These are phyloP conservation scores for Zeugodacus cucurbitae DNA, from an alignment of 1,140 invertebrate genomes.

Conservation along the genomic window DNA sequence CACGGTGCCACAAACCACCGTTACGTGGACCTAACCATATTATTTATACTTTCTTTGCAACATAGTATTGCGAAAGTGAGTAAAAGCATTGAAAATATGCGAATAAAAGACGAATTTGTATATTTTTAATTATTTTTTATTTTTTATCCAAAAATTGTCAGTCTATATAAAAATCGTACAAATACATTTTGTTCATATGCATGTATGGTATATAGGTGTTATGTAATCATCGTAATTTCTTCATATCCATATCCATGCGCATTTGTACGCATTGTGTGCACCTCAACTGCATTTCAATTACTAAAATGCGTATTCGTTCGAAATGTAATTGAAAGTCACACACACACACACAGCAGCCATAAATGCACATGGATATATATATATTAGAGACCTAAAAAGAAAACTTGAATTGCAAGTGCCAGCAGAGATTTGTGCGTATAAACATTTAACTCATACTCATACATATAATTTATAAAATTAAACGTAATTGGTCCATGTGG, in stretches of 20 bases:
- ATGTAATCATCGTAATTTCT: conserved; percentile 26
- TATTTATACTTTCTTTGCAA: too few relatives aligned
- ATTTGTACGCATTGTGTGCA: not conserved
- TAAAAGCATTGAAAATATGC: too few relatives aligned
- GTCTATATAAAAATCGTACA: conserved; percentile 53
- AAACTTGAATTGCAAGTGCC: conserved; percentile 24
- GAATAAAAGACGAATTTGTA: not conserved
- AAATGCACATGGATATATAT: conserved; percentile 6
- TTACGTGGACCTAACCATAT: too few relatives aligned
- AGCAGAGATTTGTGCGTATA: not conserved
- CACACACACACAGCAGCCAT: not conserved
- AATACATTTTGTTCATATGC: conserved; percentile 18
- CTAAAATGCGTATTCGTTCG: not conserved
- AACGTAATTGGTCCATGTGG: conserved; percentile 16
- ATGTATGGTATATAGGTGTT: conserved; percentile 33
- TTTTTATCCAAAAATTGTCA: conserved; percentile 59
- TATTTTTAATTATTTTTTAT: conserved; percentile 48
- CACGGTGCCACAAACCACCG: too few relatives aligned
- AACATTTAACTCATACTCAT: not conserved
- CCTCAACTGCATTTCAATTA: conserved; percentile 29
- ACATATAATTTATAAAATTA: conserved; percentile 39
- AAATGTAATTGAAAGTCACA: conserved; percentile 28
- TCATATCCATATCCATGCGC: not conserved
- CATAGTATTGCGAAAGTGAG: too few relatives aligned
- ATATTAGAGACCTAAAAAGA: conserved; percentile 20